These are phyloP conservation scores for Andrena bicolor DNA, from an alignment of 2,888 invertebrate genomes.

Conservation along the genomic window DNA sequence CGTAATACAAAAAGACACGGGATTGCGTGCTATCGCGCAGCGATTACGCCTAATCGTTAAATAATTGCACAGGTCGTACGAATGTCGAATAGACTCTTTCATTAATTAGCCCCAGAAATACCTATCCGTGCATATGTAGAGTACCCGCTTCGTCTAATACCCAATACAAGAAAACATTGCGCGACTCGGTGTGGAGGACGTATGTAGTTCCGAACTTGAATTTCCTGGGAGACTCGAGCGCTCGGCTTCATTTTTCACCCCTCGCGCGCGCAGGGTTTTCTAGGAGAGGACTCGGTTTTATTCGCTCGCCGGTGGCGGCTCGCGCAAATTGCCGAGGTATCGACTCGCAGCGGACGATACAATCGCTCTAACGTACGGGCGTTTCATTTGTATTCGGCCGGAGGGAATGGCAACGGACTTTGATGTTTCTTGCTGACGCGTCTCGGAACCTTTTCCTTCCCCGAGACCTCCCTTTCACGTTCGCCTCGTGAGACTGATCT, in stretches of 20 bases:
- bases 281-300: background rate
- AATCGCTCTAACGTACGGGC: constrained; percentile 63
- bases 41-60: constrained; percentile 32
- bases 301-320: background rate
- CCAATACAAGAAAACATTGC: too few relatives aligned
- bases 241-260: background rate
- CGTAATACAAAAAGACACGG: constrained; percentile 35
- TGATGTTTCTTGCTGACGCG: constrained; percentile 80
- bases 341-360: constrained; percentile 50
- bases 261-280: background rate
- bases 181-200: too few relatives aligned
- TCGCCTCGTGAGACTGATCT: constrained; percentile 74
- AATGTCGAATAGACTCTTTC: too few relatives aligned
- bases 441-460: constrained; percentile 70
- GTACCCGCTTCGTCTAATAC: too few relatives aligned
- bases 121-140: too few relatives aligned
- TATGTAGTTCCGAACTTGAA: too few relatives aligned
- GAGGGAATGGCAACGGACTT: constrained; percentile 76
- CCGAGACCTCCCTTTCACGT: constrained; percentile 32
- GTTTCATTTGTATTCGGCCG: constrained; percentile 76
- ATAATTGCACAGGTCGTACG: constrained; percentile 4
- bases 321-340: constrained; percentile 8
- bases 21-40: constrained; percentile 21
- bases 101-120: too few relatives aligned
- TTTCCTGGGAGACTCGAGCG: too few relatives aligned